Evolutionary conservation across 2,113 vertebrate genomes (phyloP).

Genomic region (Lampris incognitus): DNA sequence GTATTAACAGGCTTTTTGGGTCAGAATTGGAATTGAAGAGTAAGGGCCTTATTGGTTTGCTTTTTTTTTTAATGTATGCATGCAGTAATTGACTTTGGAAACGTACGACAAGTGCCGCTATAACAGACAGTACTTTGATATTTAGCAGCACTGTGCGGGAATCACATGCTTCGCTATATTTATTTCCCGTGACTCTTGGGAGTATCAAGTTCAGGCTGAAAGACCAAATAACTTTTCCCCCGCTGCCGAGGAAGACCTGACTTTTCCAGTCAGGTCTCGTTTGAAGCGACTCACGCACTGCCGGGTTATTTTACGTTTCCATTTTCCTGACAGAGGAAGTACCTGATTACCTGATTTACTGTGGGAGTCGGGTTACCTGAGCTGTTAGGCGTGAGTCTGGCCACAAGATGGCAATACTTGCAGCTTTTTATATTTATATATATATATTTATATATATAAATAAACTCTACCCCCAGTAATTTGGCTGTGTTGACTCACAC

Average conservation of each 20-base stretch:
- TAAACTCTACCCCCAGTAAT: not conserved
- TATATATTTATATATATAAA: not conserved
- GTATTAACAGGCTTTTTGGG: too few relatives aligned
- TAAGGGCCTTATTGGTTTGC: too few relatives aligned
- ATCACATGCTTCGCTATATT: conserved; percentile 61
- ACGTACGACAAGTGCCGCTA: not conserved
- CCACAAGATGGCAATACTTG: conserved; percentile 64
- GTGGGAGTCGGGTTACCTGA: not conserved
- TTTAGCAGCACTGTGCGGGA: conserved; percentile 13
- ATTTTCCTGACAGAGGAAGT: not conserved
- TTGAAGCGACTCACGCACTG: not conserved
- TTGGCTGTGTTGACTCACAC: not conserved
- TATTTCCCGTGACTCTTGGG: conserved; percentile 57
- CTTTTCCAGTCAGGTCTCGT: not conserved
- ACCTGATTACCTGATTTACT: too few relatives aligned
- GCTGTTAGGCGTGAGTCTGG: not conserved
- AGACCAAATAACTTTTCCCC: conserved; percentile 9
- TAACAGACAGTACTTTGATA: conserved; percentile 20
- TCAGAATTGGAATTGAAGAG: too few relatives aligned
- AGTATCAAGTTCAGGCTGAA: conserved; percentile 46
- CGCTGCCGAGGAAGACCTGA: not conserved
- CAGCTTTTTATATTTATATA: not conserved
- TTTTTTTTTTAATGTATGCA: too few relatives aligned
- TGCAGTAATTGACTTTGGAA: too few relatives aligned
- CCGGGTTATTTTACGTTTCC: not conserved